phyloP scores from a whole-genome alignment of 2,888 invertebrate species.

The Nysson spinosus region DNA sequence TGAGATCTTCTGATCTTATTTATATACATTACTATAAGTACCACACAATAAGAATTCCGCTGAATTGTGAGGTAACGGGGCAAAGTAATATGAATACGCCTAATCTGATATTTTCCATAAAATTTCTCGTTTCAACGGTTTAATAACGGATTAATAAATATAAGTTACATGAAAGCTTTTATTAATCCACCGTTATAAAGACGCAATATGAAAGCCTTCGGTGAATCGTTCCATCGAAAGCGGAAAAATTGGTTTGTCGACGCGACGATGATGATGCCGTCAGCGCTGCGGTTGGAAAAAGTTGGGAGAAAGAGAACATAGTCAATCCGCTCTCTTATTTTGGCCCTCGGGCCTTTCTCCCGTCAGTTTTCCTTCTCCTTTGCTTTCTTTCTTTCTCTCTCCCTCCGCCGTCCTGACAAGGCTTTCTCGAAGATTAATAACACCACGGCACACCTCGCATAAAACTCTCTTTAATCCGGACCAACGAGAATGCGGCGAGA shows the following conservation, averaged over 20 bases:
- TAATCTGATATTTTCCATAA: too few relatives aligned
- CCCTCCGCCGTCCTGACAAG: conserved; percentile 23
- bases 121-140: too few relatives aligned
- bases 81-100: too few relatives aligned
- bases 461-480: conserved; percentile 69
- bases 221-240: neutral
- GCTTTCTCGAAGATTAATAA: conserved; percentile 68
- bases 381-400: neutral
- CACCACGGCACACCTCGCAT: conserved; percentile 60
- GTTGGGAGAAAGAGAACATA: conserved; percentile 18
- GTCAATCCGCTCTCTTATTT: conserved; percentile 29
- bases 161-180: too few relatives aligned
- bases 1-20: too few relatives aligned
- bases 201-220: too few relatives aligned
- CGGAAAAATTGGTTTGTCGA: conserved; percentile 42
- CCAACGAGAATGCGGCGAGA: conserved; percentile 43
- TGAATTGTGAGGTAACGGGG: too few relatives aligned
- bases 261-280: conserved; percentile 51
- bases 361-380: conserved; percentile 23
- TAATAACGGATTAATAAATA: too few relatives aligned
- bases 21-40: too few relatives aligned
- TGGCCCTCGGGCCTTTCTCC: conserved; percentile 28
- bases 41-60: too few relatives aligned
- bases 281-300: conserved; percentile 30
- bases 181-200: too few relatives aligned